A percentile compares a stretch with the other conserved stretches of the same genome.
phyloP scores from a whole-genome alignment of 2,113 vertebrate genomes.

The Aix galericulata region DNA sequence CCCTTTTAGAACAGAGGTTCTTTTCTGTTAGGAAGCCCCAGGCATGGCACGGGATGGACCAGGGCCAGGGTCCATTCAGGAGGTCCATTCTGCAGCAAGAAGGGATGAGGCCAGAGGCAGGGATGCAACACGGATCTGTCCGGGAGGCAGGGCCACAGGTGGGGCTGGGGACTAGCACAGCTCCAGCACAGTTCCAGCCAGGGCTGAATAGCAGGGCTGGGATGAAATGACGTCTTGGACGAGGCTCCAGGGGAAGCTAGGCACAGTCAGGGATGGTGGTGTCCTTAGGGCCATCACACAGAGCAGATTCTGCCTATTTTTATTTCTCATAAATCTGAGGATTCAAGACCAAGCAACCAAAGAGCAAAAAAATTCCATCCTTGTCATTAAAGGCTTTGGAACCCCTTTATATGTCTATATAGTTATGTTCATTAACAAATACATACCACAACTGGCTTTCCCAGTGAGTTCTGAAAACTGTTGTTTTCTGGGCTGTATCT shows the following conservation, averaged over 20 bases:
- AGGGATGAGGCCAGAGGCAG: background rate
- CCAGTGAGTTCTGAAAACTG: background rate
- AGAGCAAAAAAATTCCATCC: background rate
- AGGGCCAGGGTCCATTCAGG: background rate
- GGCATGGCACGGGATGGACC: background rate
- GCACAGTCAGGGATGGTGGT: background rate
- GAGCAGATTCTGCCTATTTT: background rate
- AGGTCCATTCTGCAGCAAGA: background rate
- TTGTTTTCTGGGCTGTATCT: background rate
- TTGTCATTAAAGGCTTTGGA: background rate
- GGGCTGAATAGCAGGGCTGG: background rate
- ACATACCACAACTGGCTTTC: background rate
- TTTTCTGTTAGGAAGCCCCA: background rate
- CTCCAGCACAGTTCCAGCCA: background rate
- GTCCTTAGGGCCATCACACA: background rate
- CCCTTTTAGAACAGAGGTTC: background rate
- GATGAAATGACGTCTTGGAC: background rate
- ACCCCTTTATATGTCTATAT: background rate
- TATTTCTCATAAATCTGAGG: background rate
- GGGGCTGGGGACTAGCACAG: background rate
- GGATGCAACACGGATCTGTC: fast-evolving
- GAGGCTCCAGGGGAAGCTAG: background rate
- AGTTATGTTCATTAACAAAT: background rate
- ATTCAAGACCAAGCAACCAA: background rate
- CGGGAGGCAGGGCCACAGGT: background rate